Percentiles rank a stretch among this genome's conserved stretches.
Evolutionary conservation across 2,113 vertebrate genomes (phyloP).

Genomic region (Halichoerus grypus): DNA sequence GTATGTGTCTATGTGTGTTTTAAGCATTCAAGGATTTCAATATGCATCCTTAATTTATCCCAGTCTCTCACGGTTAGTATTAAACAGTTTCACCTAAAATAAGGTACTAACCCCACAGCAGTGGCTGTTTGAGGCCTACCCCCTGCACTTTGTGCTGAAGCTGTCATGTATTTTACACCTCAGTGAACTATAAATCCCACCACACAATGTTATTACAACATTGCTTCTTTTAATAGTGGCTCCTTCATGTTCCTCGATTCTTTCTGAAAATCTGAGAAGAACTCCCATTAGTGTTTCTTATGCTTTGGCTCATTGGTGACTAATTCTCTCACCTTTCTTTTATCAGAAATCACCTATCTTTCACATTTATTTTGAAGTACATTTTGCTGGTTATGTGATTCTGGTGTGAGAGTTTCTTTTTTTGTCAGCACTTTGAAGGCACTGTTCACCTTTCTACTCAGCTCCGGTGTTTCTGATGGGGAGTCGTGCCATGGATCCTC

Average conservation of each 20-base stretch:
- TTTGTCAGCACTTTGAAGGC: not conserved
- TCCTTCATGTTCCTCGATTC: fast-evolving
- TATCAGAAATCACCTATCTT: no score
- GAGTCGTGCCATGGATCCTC: fast-evolving
- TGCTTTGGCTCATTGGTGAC: not conserved
- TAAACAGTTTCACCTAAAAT: not conserved
- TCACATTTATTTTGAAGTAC: fast-evolving
- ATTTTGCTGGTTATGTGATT: no score
- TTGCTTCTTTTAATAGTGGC: not conserved
- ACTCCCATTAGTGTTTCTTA: not conserved
- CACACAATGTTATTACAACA: fast-evolving
- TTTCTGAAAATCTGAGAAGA: not conserved
- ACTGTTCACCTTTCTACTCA: not conserved
- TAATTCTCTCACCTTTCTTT: not conserved
- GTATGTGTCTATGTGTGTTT: not conserved
- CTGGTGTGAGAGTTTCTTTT: not conserved
- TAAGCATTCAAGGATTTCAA: not conserved
- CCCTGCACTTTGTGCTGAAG: fast-evolving
- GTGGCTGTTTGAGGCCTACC: fast-evolving
- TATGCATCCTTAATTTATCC: fast-evolving
- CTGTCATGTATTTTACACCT: fast-evolving
- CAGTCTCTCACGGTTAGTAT: not conserved
- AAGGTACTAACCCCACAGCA: fast-evolving
- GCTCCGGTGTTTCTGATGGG: fast-evolving
- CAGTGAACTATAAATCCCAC: fast-evolving